Conservation (phyloP, 1,140 invertebrate species). For the Apis laboriosa region DNA sequence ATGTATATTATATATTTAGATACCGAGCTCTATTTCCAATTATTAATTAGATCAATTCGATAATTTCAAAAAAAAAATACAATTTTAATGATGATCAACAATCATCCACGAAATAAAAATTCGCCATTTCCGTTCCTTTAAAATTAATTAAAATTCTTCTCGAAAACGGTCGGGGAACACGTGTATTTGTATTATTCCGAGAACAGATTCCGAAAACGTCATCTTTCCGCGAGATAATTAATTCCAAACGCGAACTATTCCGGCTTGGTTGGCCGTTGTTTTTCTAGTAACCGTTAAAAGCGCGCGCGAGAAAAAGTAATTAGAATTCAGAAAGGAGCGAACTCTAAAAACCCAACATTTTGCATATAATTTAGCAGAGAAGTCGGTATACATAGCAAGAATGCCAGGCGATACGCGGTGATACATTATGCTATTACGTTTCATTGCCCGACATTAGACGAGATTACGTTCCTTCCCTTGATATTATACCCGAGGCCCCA, state of each 20-base stretch:
- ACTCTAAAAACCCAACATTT: slow-evolving; percentile 1
- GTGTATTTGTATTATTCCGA: neutral
- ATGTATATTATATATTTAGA: no score
- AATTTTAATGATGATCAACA: no score
- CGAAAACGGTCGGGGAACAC: no score
- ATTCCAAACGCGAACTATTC: neutral
- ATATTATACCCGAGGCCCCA: slow-evolving; percentile 42
- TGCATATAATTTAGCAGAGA: slow-evolving; percentile 29
- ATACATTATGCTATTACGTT: slow-evolving; percentile 63
- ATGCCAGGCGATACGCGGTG: slow-evolving; percentile 46
- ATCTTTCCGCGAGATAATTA: slow-evolving; percentile 10
- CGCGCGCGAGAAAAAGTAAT: neutral
- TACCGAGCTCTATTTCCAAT: no score
- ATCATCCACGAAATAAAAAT: no score
- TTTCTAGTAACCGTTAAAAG: neutral
- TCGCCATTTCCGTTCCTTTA: neutral
- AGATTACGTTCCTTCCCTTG: slow-evolving; percentile 60
- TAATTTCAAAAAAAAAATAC: no score
- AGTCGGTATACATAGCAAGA: neutral
- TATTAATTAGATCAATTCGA: no score
- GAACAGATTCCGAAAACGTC: neutral
- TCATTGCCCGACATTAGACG: slow-evolving; percentile 65
- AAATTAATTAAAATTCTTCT: neutral
- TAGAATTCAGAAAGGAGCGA: slow-evolving; percentile 5
- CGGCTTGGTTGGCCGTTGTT: neutral